Evolutionary conservation across 35 echinoderm and acorn worm genomes (phyloP).

Genomic region (Lytechinus pictus): DNA sequence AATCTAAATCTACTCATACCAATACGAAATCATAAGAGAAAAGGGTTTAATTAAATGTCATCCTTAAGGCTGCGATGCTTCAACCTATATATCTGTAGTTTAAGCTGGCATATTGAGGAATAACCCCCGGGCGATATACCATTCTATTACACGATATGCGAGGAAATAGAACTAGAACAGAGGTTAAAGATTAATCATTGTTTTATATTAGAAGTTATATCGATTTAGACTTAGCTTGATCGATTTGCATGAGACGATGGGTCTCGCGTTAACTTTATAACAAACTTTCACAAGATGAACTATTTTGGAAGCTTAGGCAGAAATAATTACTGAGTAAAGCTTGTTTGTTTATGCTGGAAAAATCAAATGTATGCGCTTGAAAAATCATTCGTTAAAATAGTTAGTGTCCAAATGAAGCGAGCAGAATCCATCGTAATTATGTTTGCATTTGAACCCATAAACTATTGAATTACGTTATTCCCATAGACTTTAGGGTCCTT

Average conservation of each 20-base stretch:
- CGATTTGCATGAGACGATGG: neutral
- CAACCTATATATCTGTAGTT: neutral
- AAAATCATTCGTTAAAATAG: too few species aligned
- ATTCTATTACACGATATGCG: neutral
- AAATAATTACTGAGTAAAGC: neutral
- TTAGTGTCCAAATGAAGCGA: too few species aligned
- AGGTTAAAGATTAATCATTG: neutral
- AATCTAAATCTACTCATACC: neutral
- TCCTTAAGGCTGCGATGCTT: neutral
- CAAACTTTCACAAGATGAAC: neutral
- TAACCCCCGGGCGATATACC: neutral
- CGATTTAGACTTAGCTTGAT: slow-evolving; percentile 1
- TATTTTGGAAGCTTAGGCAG: neutral
- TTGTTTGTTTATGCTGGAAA: too few species aligned
- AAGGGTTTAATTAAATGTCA: neutral
- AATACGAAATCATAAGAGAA: neutral
- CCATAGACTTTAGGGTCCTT: too few species aligned
- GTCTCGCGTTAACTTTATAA: neutral
- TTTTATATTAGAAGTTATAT: neutral
- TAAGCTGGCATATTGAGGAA: neutral
- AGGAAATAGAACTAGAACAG: neutral
- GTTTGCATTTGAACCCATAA: too few species aligned
- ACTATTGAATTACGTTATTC: too few species aligned
- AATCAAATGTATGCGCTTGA: too few species aligned
- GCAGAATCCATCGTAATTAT: too few species aligned